Evolutionary conservation across 64 coral and sea anemone genomes (phyloP).

Genomic region (Catalaphyllia jardinei): DNA sequence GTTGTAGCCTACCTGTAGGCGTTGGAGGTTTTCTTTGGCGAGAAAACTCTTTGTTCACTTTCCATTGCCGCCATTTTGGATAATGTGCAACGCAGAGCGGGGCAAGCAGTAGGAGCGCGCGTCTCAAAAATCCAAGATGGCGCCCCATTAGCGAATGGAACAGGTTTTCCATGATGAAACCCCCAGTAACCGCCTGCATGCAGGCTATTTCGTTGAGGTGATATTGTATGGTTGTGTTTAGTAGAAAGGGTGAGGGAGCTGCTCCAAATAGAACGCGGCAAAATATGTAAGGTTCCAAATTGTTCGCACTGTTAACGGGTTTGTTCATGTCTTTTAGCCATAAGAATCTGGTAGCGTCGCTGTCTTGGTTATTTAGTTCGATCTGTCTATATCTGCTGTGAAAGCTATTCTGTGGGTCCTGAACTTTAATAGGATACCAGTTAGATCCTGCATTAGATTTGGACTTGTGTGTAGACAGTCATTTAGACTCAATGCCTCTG

Average conservation of each 20-base stretch:
- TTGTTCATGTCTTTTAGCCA: slow-evolving; percentile 20
- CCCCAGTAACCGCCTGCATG: too few species aligned
- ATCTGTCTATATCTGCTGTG: slow-evolving; percentile 47
- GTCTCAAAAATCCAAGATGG: too few species aligned
- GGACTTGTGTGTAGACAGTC: slow-evolving; percentile 28
- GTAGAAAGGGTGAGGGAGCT: slow-evolving; percentile 11
- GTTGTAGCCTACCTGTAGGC: too few species aligned
- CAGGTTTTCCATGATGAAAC: too few species aligned
- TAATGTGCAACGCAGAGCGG: too few species aligned
- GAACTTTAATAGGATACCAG: slow-evolving; percentile 28
- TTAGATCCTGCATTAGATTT: slow-evolving; percentile 35
- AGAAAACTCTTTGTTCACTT: too few species aligned
- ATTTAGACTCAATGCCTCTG: background rate
- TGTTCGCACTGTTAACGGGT: background rate
- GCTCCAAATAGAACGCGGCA: background rate
- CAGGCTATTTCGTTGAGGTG: too few species aligned
- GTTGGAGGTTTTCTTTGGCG: too few species aligned
- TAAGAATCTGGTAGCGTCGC: slow-evolving; percentile 18
- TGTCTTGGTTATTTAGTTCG: slow-evolving; percentile 15
- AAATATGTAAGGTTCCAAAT: slow-evolving; percentile 9
- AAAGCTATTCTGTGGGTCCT: slow-evolving; percentile 15
- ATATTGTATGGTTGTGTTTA: slow-evolving; percentile 20
- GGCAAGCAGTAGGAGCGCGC: too few species aligned
- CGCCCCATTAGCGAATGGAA: too few species aligned
- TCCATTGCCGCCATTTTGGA: too few species aligned